Evolutionary conservation across 2,113 vertebrate genomes (phyloP), one percentile per base, ranked within the genome.

Genomic region (Pterocles orientalis): DNA sequence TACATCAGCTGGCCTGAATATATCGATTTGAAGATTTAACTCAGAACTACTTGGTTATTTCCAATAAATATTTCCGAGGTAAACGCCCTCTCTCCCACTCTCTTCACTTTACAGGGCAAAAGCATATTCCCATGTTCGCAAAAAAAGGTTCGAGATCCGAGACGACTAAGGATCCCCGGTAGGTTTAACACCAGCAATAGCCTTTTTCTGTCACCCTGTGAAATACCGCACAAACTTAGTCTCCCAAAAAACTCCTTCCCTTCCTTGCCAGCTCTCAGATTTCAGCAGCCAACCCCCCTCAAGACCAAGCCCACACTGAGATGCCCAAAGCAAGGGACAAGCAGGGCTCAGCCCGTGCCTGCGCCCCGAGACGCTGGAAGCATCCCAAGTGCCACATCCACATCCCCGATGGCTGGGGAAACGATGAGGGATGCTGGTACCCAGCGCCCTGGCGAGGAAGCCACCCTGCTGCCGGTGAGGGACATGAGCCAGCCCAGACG

Each of bases 351-450:
- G 18, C 20, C 41, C 2, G 0, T 3, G 1, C 34, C 41, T 17
- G 18, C 3, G 3, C 18, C 28, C 36, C 0, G 2, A 61, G 61
- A 29, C 48, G 61, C 39, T 61, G 48, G 28, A 21, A 56, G 25
- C 29, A 24, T 8, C 25, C 1, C 0, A 8, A 68, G 11, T 24
- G 26, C n/a, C n/a, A 26, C 1, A 1, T 47, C n/a, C 54, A 41
- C 1, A 0, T 15, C 60, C 2, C 0, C 0, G 2, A 29, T 1
- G 20, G 28, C 28, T 1, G 1, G 14, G n/a, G 31, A 33, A 50
- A 31, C 2, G 0, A 2, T 4, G 47, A 14, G 15, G 4, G 1
- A 24, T 24, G 29, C 43, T 1, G 1, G 50, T 7, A 6, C 25
- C 29, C 34, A 36, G 14, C 4, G 1, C 66, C 20, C 20, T 4